A percentile compares a stretch with the other conserved stretches of the same genome.
Evolutionary conservation across 2,888 invertebrate species (phyloP).

Genomic region (Trissoscelio sp.): DNA sequence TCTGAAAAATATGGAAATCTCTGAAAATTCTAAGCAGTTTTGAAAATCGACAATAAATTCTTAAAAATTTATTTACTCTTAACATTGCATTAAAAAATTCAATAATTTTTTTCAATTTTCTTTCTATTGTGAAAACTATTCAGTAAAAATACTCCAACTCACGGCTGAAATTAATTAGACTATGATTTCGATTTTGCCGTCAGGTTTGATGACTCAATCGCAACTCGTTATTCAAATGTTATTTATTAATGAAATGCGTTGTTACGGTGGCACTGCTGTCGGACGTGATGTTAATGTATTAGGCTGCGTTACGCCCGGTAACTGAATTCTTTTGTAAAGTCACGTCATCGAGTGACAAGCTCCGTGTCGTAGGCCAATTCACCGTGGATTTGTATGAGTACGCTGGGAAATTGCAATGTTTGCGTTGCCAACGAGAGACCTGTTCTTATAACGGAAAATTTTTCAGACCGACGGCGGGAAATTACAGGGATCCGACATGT

Average conservation of each 20-base stretch:
- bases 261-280: constrained; percentile 45
- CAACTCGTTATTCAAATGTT: constrained; percentile 50
- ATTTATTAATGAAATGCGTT: constrained; percentile 60
- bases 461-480: constrained; percentile 38
- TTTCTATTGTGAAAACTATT: too few relatives aligned
- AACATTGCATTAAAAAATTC: too few relatives aligned
- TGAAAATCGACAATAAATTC: too few relatives aligned
- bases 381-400: constrained; percentile 49
- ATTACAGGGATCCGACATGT: constrained; percentile 55
- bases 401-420: constrained; percentile 57
- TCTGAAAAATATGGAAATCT: too few relatives aligned
- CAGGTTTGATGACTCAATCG: constrained; percentile 30
- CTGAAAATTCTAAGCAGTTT: too few relatives aligned
- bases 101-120: too few relatives aligned
- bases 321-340: constrained; percentile 66
- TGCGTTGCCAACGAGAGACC: constrained; percentile 45
- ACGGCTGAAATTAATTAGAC: too few relatives aligned
- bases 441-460: constrained; percentile 59
- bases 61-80: too few relatives aligned
- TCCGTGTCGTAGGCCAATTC: constrained; percentile 55
- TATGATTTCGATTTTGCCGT: constrained; percentile 6
- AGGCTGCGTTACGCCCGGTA: constrained; percentile 56
- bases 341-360: constrained; percentile 66
- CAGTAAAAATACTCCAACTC: constrained; percentile 2
- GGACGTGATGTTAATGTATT: constrained; percentile 66